Evolutionary conservation across 2,888 invertebrate species (phyloP).

Genomic region (Cantharis rufa): DNA sequence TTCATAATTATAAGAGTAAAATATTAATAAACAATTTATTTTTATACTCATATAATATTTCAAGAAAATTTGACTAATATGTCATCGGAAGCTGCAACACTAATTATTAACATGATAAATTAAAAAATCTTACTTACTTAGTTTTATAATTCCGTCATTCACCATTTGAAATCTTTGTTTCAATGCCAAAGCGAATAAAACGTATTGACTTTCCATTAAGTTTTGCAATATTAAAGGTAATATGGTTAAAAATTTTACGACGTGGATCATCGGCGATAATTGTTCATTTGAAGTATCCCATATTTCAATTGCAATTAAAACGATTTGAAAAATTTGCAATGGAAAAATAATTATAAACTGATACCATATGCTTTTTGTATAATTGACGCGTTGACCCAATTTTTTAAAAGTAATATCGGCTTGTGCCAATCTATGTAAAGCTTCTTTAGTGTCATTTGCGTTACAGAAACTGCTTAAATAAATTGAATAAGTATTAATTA

Average conservation of each 20-base stretch:
- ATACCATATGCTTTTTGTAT: background rate
- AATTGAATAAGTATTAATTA: background rate
- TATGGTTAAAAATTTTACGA: background rate
- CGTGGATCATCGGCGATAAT: background rate
- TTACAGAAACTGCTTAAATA: constrained; percentile 2
- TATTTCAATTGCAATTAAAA: background rate
- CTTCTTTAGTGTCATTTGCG: background rate
- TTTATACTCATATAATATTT: too few species aligned
- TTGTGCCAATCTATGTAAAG: background rate
- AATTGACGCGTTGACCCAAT: constrained; percentile 3
- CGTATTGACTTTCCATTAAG: constrained; percentile 9
- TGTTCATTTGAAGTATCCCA: constrained; percentile 9
- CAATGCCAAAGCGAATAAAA: background rate
- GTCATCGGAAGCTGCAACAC: background rate
- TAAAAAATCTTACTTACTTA: background rate
- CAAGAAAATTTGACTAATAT: background rate
- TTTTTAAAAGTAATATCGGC: background rate
- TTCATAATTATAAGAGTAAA: too few species aligned
- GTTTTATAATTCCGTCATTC: background rate
- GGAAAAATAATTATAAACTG: background rate
- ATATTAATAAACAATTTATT: too few species aligned
- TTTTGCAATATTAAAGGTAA: constrained; percentile 5
- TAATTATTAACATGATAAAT: background rate
- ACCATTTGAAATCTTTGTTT: constrained; percentile 1
- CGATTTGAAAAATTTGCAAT: constrained; percentile 1